phyloP scores from a whole-genome alignment of 2,888 invertebrate species.

The Drosophila borborema region DNA sequence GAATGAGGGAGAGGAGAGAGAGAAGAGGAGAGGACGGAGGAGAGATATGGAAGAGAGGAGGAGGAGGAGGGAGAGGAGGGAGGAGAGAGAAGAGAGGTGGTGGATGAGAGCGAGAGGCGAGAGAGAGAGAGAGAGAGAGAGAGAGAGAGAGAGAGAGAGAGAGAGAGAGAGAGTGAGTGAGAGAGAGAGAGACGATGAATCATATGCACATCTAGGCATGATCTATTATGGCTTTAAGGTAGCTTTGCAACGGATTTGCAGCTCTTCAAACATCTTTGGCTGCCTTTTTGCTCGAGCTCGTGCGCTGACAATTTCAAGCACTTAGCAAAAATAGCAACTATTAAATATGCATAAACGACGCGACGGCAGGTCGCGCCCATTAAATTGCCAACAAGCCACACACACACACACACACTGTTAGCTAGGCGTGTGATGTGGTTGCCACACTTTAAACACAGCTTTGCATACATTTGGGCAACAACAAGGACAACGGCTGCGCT shows the following conservation, averaged over 20 bases:
- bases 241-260: constrained; percentile 51
- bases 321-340: constrained; percentile 82
- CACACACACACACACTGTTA: constrained; percentile 23
- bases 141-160: not conserved
- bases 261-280: constrained; percentile 41
- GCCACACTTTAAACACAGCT: constrained; percentile 76
- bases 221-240: constrained; percentile 41
- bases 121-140: no score
- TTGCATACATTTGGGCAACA: constrained; percentile 80
- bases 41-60: no score
- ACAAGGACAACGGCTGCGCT: constrained; percentile 34
- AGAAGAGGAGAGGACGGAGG: no score
- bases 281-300: constrained; percentile 28
- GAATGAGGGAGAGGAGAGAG: no score
- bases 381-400: constrained; percentile 72
- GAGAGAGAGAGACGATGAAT: not conserved
- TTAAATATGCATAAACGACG: constrained; percentile 78
- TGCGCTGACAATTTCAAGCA: constrained; percentile 70
- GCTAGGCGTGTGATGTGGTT: constrained; percentile 35
- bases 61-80: no score
- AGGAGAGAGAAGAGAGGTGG: no score
- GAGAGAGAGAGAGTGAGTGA: not conserved
- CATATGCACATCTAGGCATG: constrained; percentile 19
- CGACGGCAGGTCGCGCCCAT: constrained; percentile 71
- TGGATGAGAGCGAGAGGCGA: no score